A percentile compares a stretch with the other conserved stretches of the same genome.
Conservation (phyloP, 64 coral and sea anemone genomes). For the Trachythela sp. region DNA sequence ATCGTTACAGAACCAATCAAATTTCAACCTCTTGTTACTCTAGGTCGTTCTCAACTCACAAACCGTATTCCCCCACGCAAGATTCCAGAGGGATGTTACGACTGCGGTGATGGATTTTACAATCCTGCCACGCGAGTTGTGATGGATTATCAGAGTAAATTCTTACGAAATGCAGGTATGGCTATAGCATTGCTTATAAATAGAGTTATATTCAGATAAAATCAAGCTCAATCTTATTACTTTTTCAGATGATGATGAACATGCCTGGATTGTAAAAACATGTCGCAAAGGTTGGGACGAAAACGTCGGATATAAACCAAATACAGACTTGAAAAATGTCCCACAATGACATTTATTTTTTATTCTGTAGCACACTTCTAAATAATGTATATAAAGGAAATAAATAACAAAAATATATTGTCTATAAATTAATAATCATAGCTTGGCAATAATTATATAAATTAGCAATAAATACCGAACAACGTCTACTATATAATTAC, state of each 20-base stretch:
- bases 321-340: background rate
- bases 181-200: background rate
- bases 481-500: too few relatives aligned
- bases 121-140: conserved; percentile 78
- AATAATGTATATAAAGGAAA: too few relatives aligned
- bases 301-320: conserved; percentile 71
- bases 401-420: too few relatives aligned
- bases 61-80: conserved; percentile 76
- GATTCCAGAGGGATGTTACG: conserved; percentile 93
- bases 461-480: too few relatives aligned
- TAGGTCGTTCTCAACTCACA: conserved; percentile 93
- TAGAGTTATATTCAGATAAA: background rate
- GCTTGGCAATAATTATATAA: too few relatives aligned
- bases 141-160: conserved; percentile 81
- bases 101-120: conserved; percentile 98
- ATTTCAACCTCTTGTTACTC: too few relatives aligned
- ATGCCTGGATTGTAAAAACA: conserved; percentile 75
- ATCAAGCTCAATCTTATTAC: too few relatives aligned
- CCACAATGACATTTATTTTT: too few relatives aligned
- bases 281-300: conserved; percentile 91
- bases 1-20: too few relatives aligned
- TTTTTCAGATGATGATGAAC: conserved; percentile 83
- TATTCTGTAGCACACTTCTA: too few relatives aligned
- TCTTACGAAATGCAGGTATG: conserved; percentile 90
- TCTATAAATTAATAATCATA: too few relatives aligned